Evolutionary conservation across 1,140 invertebrate species (phyloP), one percentile per base, ranked within the genome.

Genomic region (Ceratosolen fusciceps): DNA sequence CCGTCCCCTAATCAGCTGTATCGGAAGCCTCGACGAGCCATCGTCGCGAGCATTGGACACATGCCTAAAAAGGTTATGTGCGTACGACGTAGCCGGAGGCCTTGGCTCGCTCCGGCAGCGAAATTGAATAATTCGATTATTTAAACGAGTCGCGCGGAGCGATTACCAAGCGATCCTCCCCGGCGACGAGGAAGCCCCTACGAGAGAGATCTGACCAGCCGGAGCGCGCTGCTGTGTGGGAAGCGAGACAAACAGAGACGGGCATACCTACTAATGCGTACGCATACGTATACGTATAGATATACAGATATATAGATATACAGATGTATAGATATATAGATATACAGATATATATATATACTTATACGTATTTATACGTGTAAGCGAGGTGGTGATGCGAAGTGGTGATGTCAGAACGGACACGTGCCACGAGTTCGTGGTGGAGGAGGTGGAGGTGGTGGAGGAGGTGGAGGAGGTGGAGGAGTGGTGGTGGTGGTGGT

Each of bases 41-140:
- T 39, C 34, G 8, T 29, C 34, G n/a, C 12, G 37, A 12, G 4
- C 12, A n/a, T 16, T 19, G n/a, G 1, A 14, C 54, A 8, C 34
- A 37, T 12, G 31, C 60, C 60, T 34, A 37, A 37, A 65, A 65
- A 65, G 60, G 60, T 65, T 65, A 65, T 65, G 60, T 65, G 31
- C 19, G 19, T n/a, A 19, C 62, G 62, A 14, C 31, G 34, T 4
- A 2, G 60, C 14, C 60, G 19, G 24, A 70, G 65, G n/a, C 29
- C 54, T 62, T 31, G 58, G 58, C 58, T 52, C 19, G 12, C 49
- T 52, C 49, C 49, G 2, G 49, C 3, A 2, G 49, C 49, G 14
- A 21, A 52, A 21, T 52, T 21, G 49, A 52, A 52, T 21, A 52
- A 52, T 52, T 52, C 3, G 49, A 52, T 52, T 52, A 52, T 52